Conservation (phyloP, 2,888 invertebrate species). For the Rhimphoctona megacephalus region DNA sequence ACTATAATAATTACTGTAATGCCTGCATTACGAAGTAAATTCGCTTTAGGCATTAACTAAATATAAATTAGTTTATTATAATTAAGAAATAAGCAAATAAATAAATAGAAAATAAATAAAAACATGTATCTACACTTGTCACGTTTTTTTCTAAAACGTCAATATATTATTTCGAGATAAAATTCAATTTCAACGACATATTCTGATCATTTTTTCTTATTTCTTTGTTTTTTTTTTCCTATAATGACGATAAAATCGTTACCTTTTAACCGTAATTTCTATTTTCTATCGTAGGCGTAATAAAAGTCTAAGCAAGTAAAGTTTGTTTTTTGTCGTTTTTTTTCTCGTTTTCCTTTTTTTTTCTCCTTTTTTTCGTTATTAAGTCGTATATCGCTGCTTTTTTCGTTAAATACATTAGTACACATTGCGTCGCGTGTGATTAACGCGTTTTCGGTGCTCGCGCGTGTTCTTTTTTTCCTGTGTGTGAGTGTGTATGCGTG, state of each 20-base stretch:
- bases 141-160: conserved; percentile 39
- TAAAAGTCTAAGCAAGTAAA: conserved; percentile 59
- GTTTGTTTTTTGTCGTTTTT: conserved; percentile 20
- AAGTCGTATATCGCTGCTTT: conserved; percentile 58
- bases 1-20: conserved; percentile 17
- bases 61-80: neutral
- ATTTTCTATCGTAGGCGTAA: conserved; percentile 62
- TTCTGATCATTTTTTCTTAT: conserved; percentile 4
- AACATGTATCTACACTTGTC: conserved; percentile 24
- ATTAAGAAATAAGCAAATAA: neutral
- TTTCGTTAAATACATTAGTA: conserved; percentile 53
- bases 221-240: neutral
- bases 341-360: conserved; percentile 24
- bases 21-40: neutral
- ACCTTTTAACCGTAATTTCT: conserved; percentile 40
- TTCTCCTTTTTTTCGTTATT: conserved; percentile 58
- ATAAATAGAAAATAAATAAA: conserved; percentile 7
- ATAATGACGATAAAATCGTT: conserved; percentile 10
- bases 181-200: neutral
- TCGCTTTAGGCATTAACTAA: neutral
- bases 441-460: conserved; percentile 39
- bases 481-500: conserved; percentile 31
- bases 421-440: conserved; percentile 41
- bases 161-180: conserved; percentile 30
- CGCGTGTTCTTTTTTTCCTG: conserved; percentile 34